A percentile compares a stretch with the other conserved stretches of the same genome.
phyloP scores from a whole-genome alignment of 2,888 invertebrate species.

The Leptogaster cylindrica region DNA sequence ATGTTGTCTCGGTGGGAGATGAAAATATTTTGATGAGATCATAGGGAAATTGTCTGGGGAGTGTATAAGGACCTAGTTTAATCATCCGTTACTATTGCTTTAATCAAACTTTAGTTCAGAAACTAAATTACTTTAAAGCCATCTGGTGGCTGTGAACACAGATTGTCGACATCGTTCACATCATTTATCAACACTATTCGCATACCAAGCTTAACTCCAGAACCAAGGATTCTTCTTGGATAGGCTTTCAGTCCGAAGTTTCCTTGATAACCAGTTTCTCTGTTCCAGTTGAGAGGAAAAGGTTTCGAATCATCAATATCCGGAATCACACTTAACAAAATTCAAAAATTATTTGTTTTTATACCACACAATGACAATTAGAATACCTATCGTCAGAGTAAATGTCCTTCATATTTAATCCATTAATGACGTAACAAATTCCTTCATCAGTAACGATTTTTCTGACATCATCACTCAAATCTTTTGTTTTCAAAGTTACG shows the following conservation, averaged over 20 bases:
- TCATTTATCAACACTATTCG: background rate
- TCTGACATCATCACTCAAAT: too few relatives aligned
- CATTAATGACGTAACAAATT: slow-evolving; percentile 34
- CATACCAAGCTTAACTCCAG: background rate
- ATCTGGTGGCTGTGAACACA: too few relatives aligned
- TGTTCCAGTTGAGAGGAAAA: slow-evolving; percentile 58
- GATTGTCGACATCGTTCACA: too few relatives aligned
- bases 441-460: slow-evolving; percentile 36
- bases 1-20: slow-evolving; percentile 69
- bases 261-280: slow-evolving; percentile 69
- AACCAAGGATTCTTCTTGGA: slow-evolving; percentile 71
- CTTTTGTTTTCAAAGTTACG: too few relatives aligned
- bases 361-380: too few relatives aligned
- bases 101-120: too few relatives aligned
- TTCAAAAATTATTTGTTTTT: too few relatives aligned
- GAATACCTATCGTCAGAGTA: slow-evolving; percentile 61
- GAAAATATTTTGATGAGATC: slow-evolving; percentile 69
- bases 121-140: too few relatives aligned
- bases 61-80: slow-evolving; percentile 20
- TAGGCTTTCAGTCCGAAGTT: slow-evolving; percentile 68
- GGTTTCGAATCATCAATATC: too few relatives aligned
- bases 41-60: slow-evolving; percentile 61
- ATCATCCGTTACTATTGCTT: too few relatives aligned
- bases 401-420: slow-evolving; percentile 52
- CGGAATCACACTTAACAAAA: too few relatives aligned